Percentiles rank a stretch among this genome's conserved stretches.
phyloP scores from a whole-genome alignment of 2,888 invertebrate species.

The Dryadula phaetusa region DNA sequence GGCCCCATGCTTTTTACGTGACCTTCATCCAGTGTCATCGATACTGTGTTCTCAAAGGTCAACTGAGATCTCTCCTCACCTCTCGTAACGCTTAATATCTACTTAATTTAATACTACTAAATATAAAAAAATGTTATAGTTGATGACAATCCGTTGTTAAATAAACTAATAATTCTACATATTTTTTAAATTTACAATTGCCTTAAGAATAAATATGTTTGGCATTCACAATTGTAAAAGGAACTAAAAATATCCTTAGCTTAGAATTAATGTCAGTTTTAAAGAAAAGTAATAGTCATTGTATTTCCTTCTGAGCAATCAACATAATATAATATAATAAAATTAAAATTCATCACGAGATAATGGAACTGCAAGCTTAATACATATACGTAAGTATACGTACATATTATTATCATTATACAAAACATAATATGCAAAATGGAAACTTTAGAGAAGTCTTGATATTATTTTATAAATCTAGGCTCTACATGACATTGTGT shows the following conservation, averaged over 20 bases:
- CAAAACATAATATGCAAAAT: conserved; percentile 13
- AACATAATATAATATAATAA: conserved; percentile 2
- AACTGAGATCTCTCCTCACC: no score
- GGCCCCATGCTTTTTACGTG: no score
- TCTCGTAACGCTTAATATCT: no score
- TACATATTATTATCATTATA: conserved; percentile 2
- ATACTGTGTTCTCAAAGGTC: no score
- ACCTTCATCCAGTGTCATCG: no score
- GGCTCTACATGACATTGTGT: conserved; percentile 7
- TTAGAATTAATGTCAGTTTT: background rate
- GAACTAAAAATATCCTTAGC: background rate
- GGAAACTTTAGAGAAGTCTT: conserved; percentile 2
- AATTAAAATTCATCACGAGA: conserved; percentile 14
- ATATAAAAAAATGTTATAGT: no score
- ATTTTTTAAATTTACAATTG: background rate
- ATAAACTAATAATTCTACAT: background rate
- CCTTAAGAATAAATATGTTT: background rate
- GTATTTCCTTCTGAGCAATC: background rate
- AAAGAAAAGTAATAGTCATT: background rate
- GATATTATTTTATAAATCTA: conserved; percentile 7
- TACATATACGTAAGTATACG: no score
- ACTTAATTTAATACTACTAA: no score
- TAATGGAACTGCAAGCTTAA: background rate
- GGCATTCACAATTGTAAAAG: background rate
- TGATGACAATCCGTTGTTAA: no score